A percentile compares a stretch with the other conserved stretches of the same genome.
Conservation (phyloP, 30 jellyfish, hydroid and myxozoan species). For the Sanderia malayensis region DNA sequence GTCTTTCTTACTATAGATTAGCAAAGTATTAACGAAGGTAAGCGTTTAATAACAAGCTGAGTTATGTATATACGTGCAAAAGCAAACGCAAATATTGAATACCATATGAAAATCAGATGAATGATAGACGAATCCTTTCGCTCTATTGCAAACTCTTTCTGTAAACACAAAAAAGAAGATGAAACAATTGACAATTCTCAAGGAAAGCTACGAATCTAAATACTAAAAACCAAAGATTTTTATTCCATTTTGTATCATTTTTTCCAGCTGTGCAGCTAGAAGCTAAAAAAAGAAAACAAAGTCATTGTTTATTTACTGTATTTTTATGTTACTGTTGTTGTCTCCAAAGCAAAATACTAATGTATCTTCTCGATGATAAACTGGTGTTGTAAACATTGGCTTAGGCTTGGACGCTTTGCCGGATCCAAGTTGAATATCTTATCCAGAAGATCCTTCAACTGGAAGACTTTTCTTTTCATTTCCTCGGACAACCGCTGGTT, state of each 20-base stretch:
- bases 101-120: neutral
- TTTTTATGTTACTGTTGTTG: too few species aligned
- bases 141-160: slow-evolving; percentile 2
- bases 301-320: too few species aligned
- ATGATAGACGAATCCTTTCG: neutral
- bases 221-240: too few species aligned
- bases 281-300: too few species aligned
- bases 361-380: slow-evolving; percentile 85
- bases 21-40: too few species aligned
- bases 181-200: neutral
- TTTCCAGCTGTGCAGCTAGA: too few species aligned
- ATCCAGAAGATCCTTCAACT: slow-evolving; percentile 95
- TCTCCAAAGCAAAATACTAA: too few species aligned
- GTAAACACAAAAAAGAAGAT: slow-evolving; percentile 6
- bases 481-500: slow-evolving; percentile 67
- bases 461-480: slow-evolving; percentile 89
- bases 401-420: slow-evolving; percentile 84
- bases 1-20: too few species aligned
- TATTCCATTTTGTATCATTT: too few species aligned
- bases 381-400: slow-evolving; percentile 89
- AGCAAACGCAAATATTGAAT: neutral
- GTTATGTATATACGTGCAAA: neutral
- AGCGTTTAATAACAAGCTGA: too few species aligned
- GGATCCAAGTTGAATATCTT: slow-evolving; percentile 91
- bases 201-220: too few species aligned